Percentiles rank a stretch among this genome's conserved stretches.
Conservation (phyloP, 2,113 vertebrate species). For the Eleginops maclovinus region DNA sequence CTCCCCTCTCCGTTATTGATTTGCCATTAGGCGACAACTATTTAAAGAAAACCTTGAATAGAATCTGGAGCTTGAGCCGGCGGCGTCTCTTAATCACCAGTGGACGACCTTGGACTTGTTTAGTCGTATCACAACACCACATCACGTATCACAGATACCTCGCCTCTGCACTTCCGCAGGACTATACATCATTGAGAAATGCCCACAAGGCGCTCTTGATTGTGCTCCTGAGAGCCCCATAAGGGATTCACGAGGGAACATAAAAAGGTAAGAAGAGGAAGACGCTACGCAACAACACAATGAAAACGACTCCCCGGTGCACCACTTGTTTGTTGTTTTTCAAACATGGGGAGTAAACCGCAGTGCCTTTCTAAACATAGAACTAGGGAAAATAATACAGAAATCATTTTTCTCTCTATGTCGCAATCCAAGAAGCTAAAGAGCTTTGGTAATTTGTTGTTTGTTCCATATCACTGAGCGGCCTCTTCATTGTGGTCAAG, state of each 20-base stretch:
- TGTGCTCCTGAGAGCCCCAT: constrained; percentile 56
- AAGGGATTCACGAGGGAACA: constrained; percentile 59
- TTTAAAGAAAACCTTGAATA: constrained; percentile 75
- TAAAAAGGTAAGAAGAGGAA: constrained; percentile 44
- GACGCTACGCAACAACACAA: constrained; percentile 13
- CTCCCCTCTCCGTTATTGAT: constrained; percentile 72
- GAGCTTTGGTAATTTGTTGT: neutral
- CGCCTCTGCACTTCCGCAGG: constrained; percentile 36
- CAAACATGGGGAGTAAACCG: constrained; percentile 10
- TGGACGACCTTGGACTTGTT: constrained; percentile 71
- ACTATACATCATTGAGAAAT: constrained; percentile 55
- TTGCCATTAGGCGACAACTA: constrained; percentile 78
- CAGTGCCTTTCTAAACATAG: constrained; percentile 19
- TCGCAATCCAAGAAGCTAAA: constrained; percentile 10
- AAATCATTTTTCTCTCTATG: neutral
- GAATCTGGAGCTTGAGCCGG: constrained; percentile 38
- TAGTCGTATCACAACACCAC: constrained; percentile 54
- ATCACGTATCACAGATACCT: constrained; percentile 49
- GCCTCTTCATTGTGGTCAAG: neutral
- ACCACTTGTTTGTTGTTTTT: constrained; percentile 3
- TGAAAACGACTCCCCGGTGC: constrained; percentile 36
- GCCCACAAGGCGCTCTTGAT: constrained; percentile 54
- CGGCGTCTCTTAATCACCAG: constrained; percentile 66
- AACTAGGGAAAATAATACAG: constrained; percentile 1
- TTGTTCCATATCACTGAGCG: neutral